Evolutionary conservation across 2,888 invertebrate species (phyloP).

Genomic region (Desoria tigrina): DNA sequence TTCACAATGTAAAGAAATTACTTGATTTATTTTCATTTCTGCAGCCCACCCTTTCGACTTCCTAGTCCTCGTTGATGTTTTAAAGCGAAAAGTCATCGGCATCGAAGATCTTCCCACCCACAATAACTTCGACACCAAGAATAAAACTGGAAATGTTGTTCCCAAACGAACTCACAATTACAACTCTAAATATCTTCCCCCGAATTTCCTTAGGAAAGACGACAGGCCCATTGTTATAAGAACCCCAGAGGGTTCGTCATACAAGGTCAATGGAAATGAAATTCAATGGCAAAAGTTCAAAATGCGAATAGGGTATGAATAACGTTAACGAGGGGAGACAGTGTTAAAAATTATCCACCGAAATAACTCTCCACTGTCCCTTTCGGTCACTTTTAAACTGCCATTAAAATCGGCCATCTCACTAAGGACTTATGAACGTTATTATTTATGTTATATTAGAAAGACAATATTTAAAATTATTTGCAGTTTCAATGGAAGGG

Average conservation of each 20-base stretch:
- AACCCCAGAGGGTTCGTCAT: slow-evolving; percentile 18
- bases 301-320: slow-evolving; percentile 5
- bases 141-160: slow-evolving; percentile 28
- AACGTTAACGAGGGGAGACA: too few relatives aligned
- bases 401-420: too few relatives aligned
- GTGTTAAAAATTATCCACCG: too few relatives aligned
- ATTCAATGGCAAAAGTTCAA: slow-evolving; percentile 36
- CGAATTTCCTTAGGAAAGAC: slow-evolving; percentile 22
- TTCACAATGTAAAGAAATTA: too few relatives aligned
- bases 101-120: slow-evolving; percentile 36
- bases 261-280: slow-evolving; percentile 11
- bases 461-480: too few relatives aligned
- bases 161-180: slow-evolving; percentile 22
- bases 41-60: slow-evolving; percentile 43
- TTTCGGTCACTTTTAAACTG: too few relatives aligned
- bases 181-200: slow-evolving; percentile 8
- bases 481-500: too few relatives aligned
- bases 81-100: slow-evolving; percentile 17
- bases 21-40: too few relatives aligned
- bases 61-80: slow-evolving; percentile 23
- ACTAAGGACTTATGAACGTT: too few relatives aligned
- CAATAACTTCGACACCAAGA: slow-evolving; percentile 25
- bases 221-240: slow-evolving; percentile 27
- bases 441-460: too few relatives aligned
- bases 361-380: too few relatives aligned